Evolutionary conservation across 2,113 vertebrate species (phyloP), one percentile per base, ranked within the genome.

Genomic region (Ageneiosus marmoratus): DNA sequence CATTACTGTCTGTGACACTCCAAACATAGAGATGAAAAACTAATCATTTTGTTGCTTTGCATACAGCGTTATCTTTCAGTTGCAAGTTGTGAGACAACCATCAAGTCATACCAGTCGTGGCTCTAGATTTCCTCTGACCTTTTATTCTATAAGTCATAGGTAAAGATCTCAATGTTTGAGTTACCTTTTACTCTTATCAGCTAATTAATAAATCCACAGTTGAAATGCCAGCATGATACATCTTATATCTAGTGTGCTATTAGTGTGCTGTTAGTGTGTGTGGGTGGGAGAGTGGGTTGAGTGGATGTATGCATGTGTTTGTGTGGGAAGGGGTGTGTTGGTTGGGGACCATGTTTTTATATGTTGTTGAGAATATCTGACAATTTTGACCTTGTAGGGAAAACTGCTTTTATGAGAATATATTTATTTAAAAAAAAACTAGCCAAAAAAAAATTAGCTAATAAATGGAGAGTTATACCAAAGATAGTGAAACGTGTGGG

Each of bases 111-210:
- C 87, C 91, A 93, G 91, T 90, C 92, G 91, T 84, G 83, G 53
- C 79, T 85, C 89, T 89, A 81, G 46, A 84, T 85, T 89, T 83
- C 27, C 37, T 51, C 46, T 55, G 50, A 83, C 62, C 89, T 91
- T 84, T 91, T 77, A 62, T 89, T 88, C 85, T 78, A n/a, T 78
- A 90, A 86, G 89, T 92, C 85, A 85, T 79, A 90, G 85, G 90
- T 91, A 85, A 84, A 76, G 34, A 70, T 48, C 77, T 58, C 69
- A 73, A 83, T 87, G 87, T 72, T 81, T 75, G 84, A 80, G 60
- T 72, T 46, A 60, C 37, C 63, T 83, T 83, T 82, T 79, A 53
- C 82, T 86, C 87, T 79, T 62, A 90, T 91, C 85, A 89, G 79
- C 82, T 83, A 85, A 73, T 84, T 80, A 88, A 87, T 88, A 89